A percentile compares a stretch with the other conserved stretches of the same genome.
phyloP scores from a whole-genome alignment of 2,888 invertebrate species.

The Listrodromus nycthemerus region DNA sequence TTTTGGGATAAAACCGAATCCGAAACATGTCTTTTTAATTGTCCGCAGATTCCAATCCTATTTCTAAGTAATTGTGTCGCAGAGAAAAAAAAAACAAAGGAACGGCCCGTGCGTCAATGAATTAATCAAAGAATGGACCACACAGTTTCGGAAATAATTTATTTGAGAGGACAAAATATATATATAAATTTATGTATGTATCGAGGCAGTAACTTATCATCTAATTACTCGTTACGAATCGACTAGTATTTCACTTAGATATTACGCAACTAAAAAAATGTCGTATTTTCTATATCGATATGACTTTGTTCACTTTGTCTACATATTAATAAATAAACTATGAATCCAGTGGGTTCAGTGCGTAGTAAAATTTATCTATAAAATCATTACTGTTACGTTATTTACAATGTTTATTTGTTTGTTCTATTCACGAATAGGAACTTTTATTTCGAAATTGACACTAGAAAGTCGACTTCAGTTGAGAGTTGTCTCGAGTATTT shows the following conservation, averaged over 20 bases:
- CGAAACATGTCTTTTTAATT: slow-evolving; percentile 60
- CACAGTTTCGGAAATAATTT: slow-evolving; percentile 68
- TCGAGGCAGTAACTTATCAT: slow-evolving; percentile 48
- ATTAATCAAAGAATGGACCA: slow-evolving; percentile 33
- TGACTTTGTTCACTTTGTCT: slow-evolving; percentile 29
- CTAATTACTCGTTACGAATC: slow-evolving; percentile 53
- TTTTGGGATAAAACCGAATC: slow-evolving; percentile 66
- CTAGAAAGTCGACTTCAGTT: no score
- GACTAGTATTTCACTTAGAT: slow-evolving; percentile 65
- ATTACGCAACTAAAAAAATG: slow-evolving; percentile 48
- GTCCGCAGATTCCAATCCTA: slow-evolving; percentile 48
- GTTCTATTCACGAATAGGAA: slow-evolving; percentile 67
- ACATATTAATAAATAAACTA: slow-evolving; percentile 17
- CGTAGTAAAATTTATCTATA: slow-evolving; percentile 10
- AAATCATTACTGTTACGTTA: slow-evolving; percentile 21
- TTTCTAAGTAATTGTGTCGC: slow-evolving; percentile 49
- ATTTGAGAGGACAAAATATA: slow-evolving; percentile 65
- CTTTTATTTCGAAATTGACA: slow-evolving; percentile 50
- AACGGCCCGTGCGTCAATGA: slow-evolving; percentile 1
- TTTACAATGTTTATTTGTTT: slow-evolving; percentile 55
- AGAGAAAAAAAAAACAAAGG: slow-evolving; percentile 14
- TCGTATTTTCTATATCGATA: slow-evolving; percentile 46
- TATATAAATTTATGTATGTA: slow-evolving; percentile 55
- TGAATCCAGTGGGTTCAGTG: not conserved
- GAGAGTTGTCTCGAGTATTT: slow-evolving; percentile 24